Percentiles rank a stretch among this genome's conserved stretches.
Conservation (phyloP, 2,888 invertebrate species). For the Melieria crassipennis region DNA sequence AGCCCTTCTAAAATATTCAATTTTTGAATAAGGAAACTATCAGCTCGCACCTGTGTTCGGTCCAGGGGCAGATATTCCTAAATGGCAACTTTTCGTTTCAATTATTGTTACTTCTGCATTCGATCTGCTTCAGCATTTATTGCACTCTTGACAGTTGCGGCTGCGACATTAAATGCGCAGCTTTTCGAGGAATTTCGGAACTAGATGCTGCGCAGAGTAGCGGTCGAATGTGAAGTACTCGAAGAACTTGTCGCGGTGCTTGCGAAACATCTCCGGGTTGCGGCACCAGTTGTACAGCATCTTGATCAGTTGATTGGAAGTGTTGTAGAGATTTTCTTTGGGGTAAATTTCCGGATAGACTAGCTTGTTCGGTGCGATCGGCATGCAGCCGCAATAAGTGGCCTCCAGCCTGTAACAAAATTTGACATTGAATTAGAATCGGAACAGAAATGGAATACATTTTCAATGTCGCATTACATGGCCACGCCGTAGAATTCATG, state of each 20-base stretch:
- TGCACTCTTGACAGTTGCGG: slow-evolving; percentile 13
- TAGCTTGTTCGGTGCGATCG: slow-evolving; percentile 74
- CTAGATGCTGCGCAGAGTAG: slow-evolving; percentile 63
- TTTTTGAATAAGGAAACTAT: too few relatives aligned
- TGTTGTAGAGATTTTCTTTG: slow-evolving; percentile 70
- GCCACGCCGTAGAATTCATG: slow-evolving; percentile 83
- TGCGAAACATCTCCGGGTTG: slow-evolving; percentile 65
- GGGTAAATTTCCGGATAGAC: slow-evolving; percentile 81
- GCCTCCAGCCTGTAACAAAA: slow-evolving; percentile 72
- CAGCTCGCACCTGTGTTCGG: too few relatives aligned
- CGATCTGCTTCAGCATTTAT: slow-evolving; percentile 40
- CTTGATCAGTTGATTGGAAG: slow-evolving; percentile 69
- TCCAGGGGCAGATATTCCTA: background rate
- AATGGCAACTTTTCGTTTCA: slow-evolving; percentile 15
- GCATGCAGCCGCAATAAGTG: slow-evolving; percentile 75
- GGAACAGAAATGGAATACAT: background rate
- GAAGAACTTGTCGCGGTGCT: slow-evolving; percentile 60
- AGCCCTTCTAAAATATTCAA: background rate
- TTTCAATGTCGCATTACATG: slow-evolving; percentile 67
- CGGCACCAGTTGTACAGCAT: slow-evolving; percentile 69
- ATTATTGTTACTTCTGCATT: background rate
- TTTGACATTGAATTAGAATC: too few relatives aligned
- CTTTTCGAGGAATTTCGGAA: slow-evolving; percentile 64
- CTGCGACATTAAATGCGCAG: slow-evolving; percentile 51
- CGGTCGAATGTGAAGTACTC: slow-evolving; percentile 64